Conservation (phyloP, 2,797 vertebrate genomes). For the Prunella strophiata region DNA sequence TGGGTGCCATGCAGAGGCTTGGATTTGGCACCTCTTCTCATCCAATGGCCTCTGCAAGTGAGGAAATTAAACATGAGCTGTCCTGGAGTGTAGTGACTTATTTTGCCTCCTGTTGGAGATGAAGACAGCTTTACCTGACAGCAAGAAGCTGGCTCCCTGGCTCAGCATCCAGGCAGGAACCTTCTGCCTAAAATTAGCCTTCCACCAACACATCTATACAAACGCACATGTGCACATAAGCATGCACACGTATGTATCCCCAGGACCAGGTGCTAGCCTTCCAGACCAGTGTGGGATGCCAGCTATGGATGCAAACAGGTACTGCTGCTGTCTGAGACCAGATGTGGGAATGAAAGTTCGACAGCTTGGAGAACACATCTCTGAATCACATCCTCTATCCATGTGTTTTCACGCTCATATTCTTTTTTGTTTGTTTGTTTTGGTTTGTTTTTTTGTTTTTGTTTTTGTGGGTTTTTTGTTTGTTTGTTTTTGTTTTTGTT, state of each 20-base stretch:
- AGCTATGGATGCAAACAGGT: neutral
- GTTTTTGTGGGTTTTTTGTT: too few species aligned
- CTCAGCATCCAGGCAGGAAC: neutral
- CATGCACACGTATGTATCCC: fast-evolving
- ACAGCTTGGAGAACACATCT: neutral
- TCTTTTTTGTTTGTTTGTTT: neutral
- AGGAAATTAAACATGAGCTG: neutral
- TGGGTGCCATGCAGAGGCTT: neutral
- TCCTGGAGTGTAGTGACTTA: neutral
- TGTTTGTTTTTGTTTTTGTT: neutral
- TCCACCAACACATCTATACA: neutral
- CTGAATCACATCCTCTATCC: neutral
- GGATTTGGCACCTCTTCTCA: neutral
- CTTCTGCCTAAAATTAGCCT: neutral
- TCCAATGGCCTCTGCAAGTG: neutral
- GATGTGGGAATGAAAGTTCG: neutral
- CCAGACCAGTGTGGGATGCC: neutral
- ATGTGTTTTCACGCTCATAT: neutral
- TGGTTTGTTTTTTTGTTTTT: neutral
- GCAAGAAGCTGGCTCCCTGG: neutral
- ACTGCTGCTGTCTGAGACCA: neutral
- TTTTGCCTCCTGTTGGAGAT: neutral
- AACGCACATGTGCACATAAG: neutral
- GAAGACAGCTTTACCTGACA: neutral
- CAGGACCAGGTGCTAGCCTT: neutral